Conservation (phyloP, 1,140 invertebrate species). For the Pygmarrhopalites habei region DNA sequence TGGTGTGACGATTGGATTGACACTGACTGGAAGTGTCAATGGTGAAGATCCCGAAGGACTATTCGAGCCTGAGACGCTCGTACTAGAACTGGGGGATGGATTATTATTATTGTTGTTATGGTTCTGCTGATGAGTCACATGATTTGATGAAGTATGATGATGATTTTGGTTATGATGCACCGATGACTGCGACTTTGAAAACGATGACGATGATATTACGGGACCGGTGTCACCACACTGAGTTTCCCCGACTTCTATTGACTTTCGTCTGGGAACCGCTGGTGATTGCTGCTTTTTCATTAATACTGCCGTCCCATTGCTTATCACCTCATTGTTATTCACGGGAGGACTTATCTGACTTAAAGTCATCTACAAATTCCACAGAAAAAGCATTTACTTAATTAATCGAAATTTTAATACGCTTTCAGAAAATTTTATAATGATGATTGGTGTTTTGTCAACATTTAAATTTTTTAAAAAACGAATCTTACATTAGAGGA, state of each 20-base stretch:
- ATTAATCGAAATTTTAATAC: too few species aligned
- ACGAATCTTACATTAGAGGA: too few species aligned
- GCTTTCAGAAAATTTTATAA: too few species aligned
- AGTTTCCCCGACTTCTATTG: slow-evolving; percentile 29
- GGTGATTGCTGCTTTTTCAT: slow-evolving; percentile 30
- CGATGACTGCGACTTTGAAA: background rate
- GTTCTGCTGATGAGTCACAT: slow-evolving; percentile 30
- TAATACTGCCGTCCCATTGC: slow-evolving; percentile 36
- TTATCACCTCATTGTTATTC: slow-evolving; percentile 38
- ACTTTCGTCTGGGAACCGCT: slow-evolving; percentile 28
- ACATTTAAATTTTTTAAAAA: too few species aligned
- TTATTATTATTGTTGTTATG: slow-evolving; percentile 27
- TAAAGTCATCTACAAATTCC: too few species aligned
- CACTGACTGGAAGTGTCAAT: background rate
- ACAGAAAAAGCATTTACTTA: too few species aligned
- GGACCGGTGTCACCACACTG: background rate
- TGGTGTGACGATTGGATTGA: background rate
- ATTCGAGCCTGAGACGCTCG: slow-evolving; percentile 8
- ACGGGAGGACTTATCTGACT: slow-evolving; percentile 28
- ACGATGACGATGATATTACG: background rate
- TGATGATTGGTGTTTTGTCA: too few species aligned
- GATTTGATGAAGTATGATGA: slow-evolving; percentile 25
- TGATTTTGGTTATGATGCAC: slow-evolving; percentile 8
- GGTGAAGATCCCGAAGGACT: slow-evolving; percentile 3
- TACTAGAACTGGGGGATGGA: slow-evolving; percentile 10